Evolutionary conservation across 2,888 invertebrate genomes (phyloP), one percentile per base, ranked within the genome.

Genomic region (Dendrolimus pini): DNA sequence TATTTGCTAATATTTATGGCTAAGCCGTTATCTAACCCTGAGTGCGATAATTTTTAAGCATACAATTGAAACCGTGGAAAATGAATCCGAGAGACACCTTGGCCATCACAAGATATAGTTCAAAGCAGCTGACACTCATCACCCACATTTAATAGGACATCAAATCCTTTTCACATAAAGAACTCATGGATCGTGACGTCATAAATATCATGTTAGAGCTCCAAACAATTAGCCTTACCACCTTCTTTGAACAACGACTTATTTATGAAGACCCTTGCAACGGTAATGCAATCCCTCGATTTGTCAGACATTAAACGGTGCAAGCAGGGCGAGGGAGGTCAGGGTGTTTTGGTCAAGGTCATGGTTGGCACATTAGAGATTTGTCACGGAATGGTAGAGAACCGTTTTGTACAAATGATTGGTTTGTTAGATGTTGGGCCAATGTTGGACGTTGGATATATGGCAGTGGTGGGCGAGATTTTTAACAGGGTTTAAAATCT

Each of bases 201-300:
- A 82, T 83, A 84, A 83, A 83, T 81, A 77, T 73, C 70, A 59
- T 63, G 65, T 63, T 69, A 65, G 70, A 68, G 70, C 76, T 74
- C 71, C 66, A 80, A 84, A 83, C 82, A 83, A 83, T 84, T 83
- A 84, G 82, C 77, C 78, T 82, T 78, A 70, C 79, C 80, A 77
- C 79, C 81, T 71, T 72, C 74, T 30, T 30, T 6, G 70, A 70
- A 61, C 66, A 68, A 63, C 65, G 63, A 59, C 80, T 73, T 71
- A 60, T 52, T 41, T 59, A 64, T 41, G n/a, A 12, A 59, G 74
- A 74, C 52, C 68, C 56, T 47, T 54, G 56, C 59, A 60, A 60
- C 59, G 59, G 62, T 59, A 61, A 55, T 55, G 55, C 30, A 30
- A 30, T 30, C 30, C 30, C 30, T 30, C 3, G 30, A 30, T 30